phyloP scores from a whole-genome alignment of 2,113 vertebrate species.

The Polypterus senegalus region DNA sequence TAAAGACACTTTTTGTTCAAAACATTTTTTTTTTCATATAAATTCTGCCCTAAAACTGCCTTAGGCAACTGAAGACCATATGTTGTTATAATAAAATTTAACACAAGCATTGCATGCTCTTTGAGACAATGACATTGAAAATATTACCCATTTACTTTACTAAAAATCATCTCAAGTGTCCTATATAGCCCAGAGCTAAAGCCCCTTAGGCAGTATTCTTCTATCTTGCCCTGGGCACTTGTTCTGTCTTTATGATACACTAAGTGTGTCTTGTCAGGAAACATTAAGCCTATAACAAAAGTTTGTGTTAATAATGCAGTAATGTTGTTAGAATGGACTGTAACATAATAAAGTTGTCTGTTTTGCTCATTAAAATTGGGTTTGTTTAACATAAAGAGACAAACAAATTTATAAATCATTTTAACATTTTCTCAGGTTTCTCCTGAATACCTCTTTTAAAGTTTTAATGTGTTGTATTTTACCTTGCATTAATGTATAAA shows the following conservation, averaged over 20 bases:
- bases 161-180: conserved; percentile 39
- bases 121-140: conserved; percentile 22
- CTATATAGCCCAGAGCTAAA: conserved; percentile 51
- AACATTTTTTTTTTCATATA: no score
- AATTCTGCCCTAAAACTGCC: conserved; percentile 6
- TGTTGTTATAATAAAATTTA: conserved; percentile 5
- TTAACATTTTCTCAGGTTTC: no score
- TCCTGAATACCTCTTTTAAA: no score
- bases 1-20: no score
- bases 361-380: no score
- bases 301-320: conserved; percentile 27
- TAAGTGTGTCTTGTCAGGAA: conserved; percentile 71
- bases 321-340: conserved; percentile 4
- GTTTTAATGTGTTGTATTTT: no score
- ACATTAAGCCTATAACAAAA: conserved; percentile 57
- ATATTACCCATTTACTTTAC: conserved; percentile 30
- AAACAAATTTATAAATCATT: no score
- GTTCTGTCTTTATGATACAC: conserved; percentile 67
- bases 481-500: no score
- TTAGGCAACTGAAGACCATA: conserved; percentile 7
- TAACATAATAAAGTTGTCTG: conserved; percentile 11
- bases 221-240: conserved; percentile 60
- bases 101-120: conserved; percentile 15
- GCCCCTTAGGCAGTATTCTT: conserved; percentile 59
- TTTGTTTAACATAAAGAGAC: no score